Conservation (phyloP, 2,113 vertebrate genomes). For the Puntigrus tetrazona region DNA sequence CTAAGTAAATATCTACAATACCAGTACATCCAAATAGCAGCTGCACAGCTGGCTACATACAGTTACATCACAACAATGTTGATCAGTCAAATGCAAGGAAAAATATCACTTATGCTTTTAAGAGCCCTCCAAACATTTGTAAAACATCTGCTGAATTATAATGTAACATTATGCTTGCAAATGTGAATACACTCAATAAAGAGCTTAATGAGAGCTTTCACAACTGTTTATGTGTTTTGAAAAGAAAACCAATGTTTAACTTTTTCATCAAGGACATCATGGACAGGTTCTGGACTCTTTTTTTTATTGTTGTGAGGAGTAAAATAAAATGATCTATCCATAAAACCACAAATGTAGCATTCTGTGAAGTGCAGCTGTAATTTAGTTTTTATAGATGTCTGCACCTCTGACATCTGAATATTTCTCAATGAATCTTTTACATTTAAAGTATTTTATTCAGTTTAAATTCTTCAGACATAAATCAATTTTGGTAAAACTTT, state of each 20-base stretch:
- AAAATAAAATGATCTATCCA: not conserved
- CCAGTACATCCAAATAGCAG: not conserved
- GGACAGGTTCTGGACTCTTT: not conserved
- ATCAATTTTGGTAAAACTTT: not conserved
- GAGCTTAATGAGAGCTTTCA: not conserved
- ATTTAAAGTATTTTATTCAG: slow-evolving; percentile 6
- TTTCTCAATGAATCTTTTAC: not conserved
- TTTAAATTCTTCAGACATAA: not conserved
- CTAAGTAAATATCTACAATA: not conserved
- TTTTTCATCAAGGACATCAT: not conserved
- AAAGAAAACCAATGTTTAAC: not conserved
- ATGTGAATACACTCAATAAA: not conserved
- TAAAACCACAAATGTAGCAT: not conserved
- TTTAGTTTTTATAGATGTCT: not conserved
- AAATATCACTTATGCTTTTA: not conserved
- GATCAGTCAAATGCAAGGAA: not conserved
- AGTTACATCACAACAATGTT: not conserved
- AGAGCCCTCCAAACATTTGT: not conserved
- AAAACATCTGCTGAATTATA: not conserved
- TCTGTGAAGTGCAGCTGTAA: not conserved
- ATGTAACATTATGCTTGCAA: not conserved
- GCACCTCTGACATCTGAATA: not conserved
- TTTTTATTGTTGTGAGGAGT: slow-evolving; percentile 4
- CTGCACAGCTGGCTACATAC: not conserved
- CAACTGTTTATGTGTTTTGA: not conserved